These are phyloP conservation scores for Diaperis boleti DNA, from an alignment of 2,888 invertebrate genomes.

Conservation along the genomic window DNA sequence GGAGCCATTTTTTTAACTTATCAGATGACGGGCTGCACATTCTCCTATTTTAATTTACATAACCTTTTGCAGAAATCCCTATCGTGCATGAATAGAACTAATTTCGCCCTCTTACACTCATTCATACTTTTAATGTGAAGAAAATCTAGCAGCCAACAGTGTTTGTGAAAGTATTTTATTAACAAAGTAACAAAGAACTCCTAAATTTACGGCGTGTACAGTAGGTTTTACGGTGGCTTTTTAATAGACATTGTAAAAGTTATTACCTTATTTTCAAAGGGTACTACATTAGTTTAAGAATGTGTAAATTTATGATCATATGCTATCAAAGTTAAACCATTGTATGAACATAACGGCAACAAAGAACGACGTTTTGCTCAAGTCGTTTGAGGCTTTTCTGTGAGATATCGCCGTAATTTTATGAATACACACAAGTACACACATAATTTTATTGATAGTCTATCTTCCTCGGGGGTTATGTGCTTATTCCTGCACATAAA, in stretches of 20 bases:
- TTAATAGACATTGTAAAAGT: slow-evolving; percentile 42
- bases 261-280: slow-evolving; percentile 38
- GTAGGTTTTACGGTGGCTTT: slow-evolving; percentile 36
- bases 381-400: slow-evolving; percentile 14
- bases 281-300: slow-evolving; percentile 42
- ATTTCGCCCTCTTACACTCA: too few relatives aligned
- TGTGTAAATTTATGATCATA: slow-evolving; percentile 40
- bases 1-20: too few relatives aligned
- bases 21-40: too few relatives aligned
- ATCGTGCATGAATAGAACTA: too few relatives aligned
- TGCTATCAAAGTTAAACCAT: slow-evolving; percentile 39
- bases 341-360: slow-evolving; percentile 27
- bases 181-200: slow-evolving; percentile 31
- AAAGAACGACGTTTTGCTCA: slow-evolving; percentile 33
- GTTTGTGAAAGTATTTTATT: slow-evolving; percentile 21
- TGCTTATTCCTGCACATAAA: slow-evolving; percentile 3
- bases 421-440: slow-evolving; percentile 19
- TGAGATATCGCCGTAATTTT: slow-evolving; percentile 26
- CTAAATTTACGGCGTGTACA: slow-evolving; percentile 28
- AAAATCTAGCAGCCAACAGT: not conserved
- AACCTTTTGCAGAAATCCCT: too few relatives aligned
- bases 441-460: slow-evolving; percentile 29
- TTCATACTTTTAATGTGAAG: not conserved
- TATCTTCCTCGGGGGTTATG: slow-evolving; percentile 9
- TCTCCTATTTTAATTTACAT: too few relatives aligned